Percentiles rank a stretch among this genome's conserved stretches.
Conservation (phyloP, 2,113 vertebrate species). For the Arizona elegans region DNA sequence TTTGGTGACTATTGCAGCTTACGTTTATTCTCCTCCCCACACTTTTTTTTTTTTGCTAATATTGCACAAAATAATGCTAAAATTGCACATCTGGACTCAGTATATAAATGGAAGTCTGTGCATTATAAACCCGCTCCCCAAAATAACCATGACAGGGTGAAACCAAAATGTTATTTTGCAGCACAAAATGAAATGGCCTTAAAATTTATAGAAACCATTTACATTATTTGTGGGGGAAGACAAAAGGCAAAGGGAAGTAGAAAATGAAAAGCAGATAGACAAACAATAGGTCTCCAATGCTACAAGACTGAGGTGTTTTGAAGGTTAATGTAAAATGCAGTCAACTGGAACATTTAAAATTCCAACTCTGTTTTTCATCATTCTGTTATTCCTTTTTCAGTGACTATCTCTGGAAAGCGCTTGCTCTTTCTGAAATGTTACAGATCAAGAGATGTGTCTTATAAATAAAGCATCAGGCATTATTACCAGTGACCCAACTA, state of each 20-base stretch:
- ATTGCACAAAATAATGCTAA: background rate
- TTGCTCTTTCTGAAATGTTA: constrained; percentile 36
- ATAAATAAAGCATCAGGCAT: constrained; percentile 28
- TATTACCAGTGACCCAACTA: constrained; percentile 38
- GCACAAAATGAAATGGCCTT: background rate
- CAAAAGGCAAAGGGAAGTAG: background rate
- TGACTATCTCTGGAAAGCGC: background rate
- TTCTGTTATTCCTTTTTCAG: constrained; percentile 22
- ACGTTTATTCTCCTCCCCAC: background rate
- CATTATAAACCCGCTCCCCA: background rate
- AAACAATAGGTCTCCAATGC: background rate
- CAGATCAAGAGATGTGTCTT: constrained; percentile 25
- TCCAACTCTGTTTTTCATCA: constrained; percentile 1
- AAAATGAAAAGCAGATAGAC: background rate
- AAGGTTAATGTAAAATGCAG: background rate
- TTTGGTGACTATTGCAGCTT: background rate
- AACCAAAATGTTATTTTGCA: background rate
- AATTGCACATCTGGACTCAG: background rate
- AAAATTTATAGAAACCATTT: background rate
- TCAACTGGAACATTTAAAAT: constrained; percentile 26
- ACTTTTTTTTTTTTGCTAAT: background rate
- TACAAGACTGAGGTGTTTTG: background rate
- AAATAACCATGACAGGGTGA: background rate
- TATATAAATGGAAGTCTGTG: background rate
- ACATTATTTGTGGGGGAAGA: background rate